Evolutionary conservation across 2,888 invertebrate species (phyloP).

Genomic region (Galerucella nymphaeae): DNA sequence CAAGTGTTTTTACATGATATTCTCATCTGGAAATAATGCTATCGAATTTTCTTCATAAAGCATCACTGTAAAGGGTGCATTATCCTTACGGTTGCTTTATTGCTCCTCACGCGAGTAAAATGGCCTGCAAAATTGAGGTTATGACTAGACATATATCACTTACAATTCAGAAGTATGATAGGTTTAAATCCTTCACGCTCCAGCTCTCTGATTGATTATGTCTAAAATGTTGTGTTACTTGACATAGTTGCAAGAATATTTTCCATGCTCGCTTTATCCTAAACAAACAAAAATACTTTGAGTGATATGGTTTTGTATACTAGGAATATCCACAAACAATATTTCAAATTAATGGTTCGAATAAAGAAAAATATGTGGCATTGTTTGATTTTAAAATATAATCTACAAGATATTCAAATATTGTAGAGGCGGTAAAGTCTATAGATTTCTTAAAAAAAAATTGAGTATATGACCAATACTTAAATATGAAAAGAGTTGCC

Average conservation of each 20-base stretch:
- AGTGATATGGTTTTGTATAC: background rate
- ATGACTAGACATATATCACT: slow-evolving; percentile 24
- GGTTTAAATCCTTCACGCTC: slow-evolving; percentile 16
- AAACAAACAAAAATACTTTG: slow-evolving; percentile 2
- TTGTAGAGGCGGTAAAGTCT: no score
- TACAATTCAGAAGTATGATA: slow-evolving; percentile 22
- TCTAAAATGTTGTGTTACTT: slow-evolving; percentile 15
- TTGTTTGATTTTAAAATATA: no score
- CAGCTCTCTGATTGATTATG: slow-evolving; percentile 24
- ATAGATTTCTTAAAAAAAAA: no score
- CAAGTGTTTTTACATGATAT: slow-evolving; percentile 51
- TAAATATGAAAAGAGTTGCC: no score
- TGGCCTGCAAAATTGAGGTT: slow-evolving; percentile 29
- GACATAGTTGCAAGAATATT: background rate
- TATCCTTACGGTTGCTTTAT: slow-evolving; percentile 35
- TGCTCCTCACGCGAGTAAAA: slow-evolving; percentile 17
- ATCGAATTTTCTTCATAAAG: slow-evolving; percentile 34
- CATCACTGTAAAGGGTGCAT: slow-evolving; percentile 28
- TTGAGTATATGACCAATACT: no score
- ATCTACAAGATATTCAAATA: no score
- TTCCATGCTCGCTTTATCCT: background rate
- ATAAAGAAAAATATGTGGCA: no score
- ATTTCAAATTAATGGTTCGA: background rate
- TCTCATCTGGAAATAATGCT: slow-evolving; percentile 51
- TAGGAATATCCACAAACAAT: background rate